These are phyloP conservation scores for Rhopalosiphum maidis DNA, from an alignment of 1,140 invertebrate species.

Conservation along the genomic window DNA sequence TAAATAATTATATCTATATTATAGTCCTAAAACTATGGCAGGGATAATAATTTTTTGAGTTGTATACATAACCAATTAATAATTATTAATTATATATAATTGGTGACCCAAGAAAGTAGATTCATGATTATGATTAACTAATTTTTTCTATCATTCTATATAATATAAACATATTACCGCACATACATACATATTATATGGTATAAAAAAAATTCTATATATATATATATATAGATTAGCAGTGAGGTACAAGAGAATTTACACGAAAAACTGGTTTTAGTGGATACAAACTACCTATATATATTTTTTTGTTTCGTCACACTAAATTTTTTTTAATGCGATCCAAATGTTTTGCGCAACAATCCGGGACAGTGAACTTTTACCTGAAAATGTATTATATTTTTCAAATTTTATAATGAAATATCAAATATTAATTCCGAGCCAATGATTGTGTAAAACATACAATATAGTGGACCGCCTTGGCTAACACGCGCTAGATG, in stretches of 20 bases:
- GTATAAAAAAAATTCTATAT: too few relatives aligned
- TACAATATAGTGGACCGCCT: background rate
- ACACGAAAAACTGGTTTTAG: background rate
- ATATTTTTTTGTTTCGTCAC: background rate
- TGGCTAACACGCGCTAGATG: background rate
- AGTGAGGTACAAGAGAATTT: background rate
- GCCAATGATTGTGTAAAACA: background rate
- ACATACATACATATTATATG: too few relatives aligned
- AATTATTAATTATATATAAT: slow-evolving; percentile 20
- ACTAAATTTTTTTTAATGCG: background rate
- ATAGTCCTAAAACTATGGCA: background rate
- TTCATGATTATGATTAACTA: background rate
- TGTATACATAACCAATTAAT: background rate
- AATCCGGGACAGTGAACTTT: background rate
- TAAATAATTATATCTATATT: background rate
- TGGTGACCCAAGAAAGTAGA: background rate
- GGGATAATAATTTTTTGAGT: background rate
- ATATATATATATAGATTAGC: background rate
- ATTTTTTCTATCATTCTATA: background rate
- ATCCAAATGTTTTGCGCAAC: background rate
- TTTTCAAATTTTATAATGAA: background rate
- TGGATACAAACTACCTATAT: background rate
- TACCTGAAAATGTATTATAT: background rate
- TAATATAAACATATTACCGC: background rate
- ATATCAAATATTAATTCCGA: background rate